phyloP scores from a whole-genome alignment of 2,113 vertebrate species.

The Butorides virescens region DNA sequence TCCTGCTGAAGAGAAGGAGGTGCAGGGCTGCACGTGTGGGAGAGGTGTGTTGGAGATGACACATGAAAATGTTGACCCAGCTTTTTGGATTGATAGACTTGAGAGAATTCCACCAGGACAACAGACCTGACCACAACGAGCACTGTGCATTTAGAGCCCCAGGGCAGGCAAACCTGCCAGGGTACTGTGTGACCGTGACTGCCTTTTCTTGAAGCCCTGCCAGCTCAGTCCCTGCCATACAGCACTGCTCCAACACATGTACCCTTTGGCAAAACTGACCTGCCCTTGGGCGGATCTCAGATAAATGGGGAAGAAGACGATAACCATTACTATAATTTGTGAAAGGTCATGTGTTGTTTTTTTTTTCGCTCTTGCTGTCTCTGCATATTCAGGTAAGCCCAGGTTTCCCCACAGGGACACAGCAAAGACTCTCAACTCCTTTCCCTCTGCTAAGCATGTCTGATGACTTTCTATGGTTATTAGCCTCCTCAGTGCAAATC shows the following conservation, averaged over 20 bases:
- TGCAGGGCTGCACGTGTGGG: not conserved
- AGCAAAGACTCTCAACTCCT: not conserved
- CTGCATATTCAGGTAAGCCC: not conserved
- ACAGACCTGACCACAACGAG: not conserved
- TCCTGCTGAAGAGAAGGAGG: not conserved
- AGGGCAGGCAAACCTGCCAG: not conserved
- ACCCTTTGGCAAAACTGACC: not conserved
- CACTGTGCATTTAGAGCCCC: not conserved
- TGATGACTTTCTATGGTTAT: not conserved
- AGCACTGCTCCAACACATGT: not conserved
- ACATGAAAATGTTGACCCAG: not conserved
- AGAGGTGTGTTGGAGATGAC: not conserved
- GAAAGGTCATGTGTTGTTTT: not conserved
- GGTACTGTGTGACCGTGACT: not conserved
- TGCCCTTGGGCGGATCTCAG: not conserved
- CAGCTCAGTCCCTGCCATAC: not conserved
- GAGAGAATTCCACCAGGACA: not conserved
- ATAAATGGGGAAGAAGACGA: not conserved
- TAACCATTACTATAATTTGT: not conserved
- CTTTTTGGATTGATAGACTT: not conserved
- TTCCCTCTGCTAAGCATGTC: not conserved
- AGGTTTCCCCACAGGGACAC: not conserved
- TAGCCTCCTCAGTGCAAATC: not conserved
- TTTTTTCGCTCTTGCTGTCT: not conserved
- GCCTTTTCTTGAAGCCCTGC: not conserved